Conservation (phyloP, 2,113 vertebrate genomes). For the Campylomormyrus numenius region DNA sequence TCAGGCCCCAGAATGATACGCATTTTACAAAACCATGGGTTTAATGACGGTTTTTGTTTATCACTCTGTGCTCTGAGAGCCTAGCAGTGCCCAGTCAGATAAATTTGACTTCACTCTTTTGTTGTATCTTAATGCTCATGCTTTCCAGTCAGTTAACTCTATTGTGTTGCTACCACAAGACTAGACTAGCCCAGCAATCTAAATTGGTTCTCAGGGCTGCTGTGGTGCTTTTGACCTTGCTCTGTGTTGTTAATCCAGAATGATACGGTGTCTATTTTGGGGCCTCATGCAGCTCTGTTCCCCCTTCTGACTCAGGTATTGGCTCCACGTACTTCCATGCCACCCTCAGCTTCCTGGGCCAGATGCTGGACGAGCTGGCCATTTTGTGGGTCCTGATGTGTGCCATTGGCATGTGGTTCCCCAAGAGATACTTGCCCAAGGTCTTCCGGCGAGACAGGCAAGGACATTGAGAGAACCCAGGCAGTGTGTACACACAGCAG, state of each 20-base stretch:
- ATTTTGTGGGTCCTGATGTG: conserved; percentile 98
- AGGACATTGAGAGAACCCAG: conserved; percentile 8
- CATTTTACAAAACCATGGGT: neutral
- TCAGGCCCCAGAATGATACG: neutral
- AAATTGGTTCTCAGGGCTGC: neutral
- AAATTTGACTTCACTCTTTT: neutral
- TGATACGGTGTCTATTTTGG: neutral
- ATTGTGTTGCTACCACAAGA: neutral
- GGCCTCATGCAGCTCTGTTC: neutral
- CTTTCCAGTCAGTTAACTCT: neutral
- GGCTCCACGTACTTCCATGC: conserved; percentile 97
- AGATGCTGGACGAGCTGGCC: conserved; percentile 94
- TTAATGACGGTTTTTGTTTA: neutral
- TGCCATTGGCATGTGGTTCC: conserved; percentile 96
- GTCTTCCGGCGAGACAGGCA: conserved; percentile 90
- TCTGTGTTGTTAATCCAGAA: neutral
- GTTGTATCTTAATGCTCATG: neutral
- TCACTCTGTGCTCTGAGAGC: neutral
- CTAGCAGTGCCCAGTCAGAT: neutral
- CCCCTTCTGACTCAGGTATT: conserved; percentile 65
- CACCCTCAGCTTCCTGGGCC: conserved; percentile 93
- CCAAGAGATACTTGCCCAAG: conserved; percentile 86
- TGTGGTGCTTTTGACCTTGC: neutral
- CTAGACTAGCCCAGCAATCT: neutral
- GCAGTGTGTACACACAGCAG: neutral